A percentile compares a stretch with the other conserved stretches of the same genome.
Evolutionary conservation across 2,888 invertebrate genomes (phyloP).

Genomic region (Lamproptera curius): DNA sequence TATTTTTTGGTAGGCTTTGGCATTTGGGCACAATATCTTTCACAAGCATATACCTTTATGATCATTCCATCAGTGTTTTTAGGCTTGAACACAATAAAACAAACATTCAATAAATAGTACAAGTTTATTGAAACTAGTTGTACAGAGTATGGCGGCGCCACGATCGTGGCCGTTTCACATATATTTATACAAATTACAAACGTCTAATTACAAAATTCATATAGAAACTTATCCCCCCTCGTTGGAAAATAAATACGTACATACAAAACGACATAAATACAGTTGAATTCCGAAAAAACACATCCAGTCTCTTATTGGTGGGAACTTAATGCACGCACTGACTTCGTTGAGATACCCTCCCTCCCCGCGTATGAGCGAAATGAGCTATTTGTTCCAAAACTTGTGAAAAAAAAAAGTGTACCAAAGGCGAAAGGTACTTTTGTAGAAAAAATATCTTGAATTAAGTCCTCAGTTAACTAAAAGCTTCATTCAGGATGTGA

Average conservation of each 20-base stretch:
- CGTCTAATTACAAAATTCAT: constrained; percentile 22
- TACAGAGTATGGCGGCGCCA: constrained; percentile 38
- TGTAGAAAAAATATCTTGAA: too few species aligned
- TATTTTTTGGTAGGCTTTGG: too few species aligned
- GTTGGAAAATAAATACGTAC: constrained; percentile 26
- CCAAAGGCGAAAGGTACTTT: too few species aligned
- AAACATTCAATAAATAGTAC: constrained; percentile 56
- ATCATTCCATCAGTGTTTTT: too few species aligned
- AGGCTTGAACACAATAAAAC: too few species aligned
- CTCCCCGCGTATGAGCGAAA: neutral
- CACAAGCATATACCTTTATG: too few species aligned
- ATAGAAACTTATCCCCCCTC: constrained; percentile 21
- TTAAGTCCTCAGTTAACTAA: too few species aligned
- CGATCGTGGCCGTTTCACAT: constrained; percentile 21
- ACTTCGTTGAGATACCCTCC: constrained; percentile 11
- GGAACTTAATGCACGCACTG: constrained; percentile 27
- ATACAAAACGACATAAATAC: constrained; percentile 30
- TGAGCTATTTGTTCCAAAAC: too few species aligned
- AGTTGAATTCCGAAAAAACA: constrained; percentile 34
- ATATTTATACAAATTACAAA: constrained; percentile 26
- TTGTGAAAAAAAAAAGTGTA: too few species aligned
- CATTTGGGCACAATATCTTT: too few species aligned
- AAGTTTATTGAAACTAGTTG: constrained; percentile 53
- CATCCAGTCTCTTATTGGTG: constrained; percentile 48
- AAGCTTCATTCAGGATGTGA: too few species aligned